Conservation (phyloP, 2,888 invertebrate genomes). For the Nebria salina region DNA sequence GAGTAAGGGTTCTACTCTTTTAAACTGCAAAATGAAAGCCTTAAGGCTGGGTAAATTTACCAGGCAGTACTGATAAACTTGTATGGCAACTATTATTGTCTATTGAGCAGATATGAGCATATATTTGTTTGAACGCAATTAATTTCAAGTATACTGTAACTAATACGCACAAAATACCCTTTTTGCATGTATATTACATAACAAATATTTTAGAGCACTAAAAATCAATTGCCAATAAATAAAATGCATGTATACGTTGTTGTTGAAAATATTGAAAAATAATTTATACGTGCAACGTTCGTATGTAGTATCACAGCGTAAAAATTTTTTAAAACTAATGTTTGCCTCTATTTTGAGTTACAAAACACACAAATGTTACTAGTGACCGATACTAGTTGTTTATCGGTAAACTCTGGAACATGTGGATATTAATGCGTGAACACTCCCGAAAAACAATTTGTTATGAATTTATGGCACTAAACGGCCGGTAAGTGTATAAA, state of each 20-base stretch:
- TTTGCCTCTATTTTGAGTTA: not conserved
- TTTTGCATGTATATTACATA: not conserved
- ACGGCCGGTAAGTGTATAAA: conserved; percentile 24
- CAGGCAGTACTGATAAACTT: not conserved
- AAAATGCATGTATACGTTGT: not conserved
- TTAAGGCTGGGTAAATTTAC: not conserved
- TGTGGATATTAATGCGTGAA: conserved; percentile 2
- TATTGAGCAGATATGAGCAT: not conserved
- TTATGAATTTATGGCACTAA: conserved; percentile 30
- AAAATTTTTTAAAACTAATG: not conserved
- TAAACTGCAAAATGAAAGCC: not conserved
- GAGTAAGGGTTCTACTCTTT: not conserved
- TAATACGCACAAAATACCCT: too few species aligned
- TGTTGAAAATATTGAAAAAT: not conserved
- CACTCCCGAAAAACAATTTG: conserved; percentile 15
- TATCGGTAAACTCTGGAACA: conserved; percentile 11
- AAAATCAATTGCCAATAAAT: not conserved
- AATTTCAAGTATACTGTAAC: too few species aligned
- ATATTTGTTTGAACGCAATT: not conserved
- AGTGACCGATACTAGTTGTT: not conserved
- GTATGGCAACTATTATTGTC: not conserved
- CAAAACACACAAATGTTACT: not conserved
- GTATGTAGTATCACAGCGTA: not conserved
- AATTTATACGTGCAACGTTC: not conserved
- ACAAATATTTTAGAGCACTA: not conserved